Base-by-base conservation (phyloP, 1,140 invertebrate genomes). In the Antheraea mylitta region DNA sequence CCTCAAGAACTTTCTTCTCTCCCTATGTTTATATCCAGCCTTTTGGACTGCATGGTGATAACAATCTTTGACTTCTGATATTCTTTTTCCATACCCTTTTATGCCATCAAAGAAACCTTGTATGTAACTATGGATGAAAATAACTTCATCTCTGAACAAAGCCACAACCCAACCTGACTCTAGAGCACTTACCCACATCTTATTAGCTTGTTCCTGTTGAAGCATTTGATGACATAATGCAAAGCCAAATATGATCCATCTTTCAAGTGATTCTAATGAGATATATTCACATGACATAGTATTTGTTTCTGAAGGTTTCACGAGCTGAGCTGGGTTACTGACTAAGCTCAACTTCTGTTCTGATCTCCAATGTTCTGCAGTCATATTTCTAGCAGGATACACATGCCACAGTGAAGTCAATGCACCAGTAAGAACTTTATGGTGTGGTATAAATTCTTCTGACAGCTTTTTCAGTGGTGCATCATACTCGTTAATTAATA, bases 401-500 rank as follows among this genome's bases (percentile, higher is more conserved):
- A 99, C 95, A 69, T 95, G 94, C 85, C 95, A 96, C 10, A 99
- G 89, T 0, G 98, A 99, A 71, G 96, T 95, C 36, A 99, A 91
- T 13, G 98, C 98, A 82, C 95, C 96, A 38, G 95, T 94, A 11
- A 99, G 85, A 11, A 98, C 89, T 89, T 98, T 97, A 58, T 97
- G 95, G 91, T 99, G 98, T 0, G 98, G 98, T 36, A 98, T 95
- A 93, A 99, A 99, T 90, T 99, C 99, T 92, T 99, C 99, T 0
- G 97, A 96, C 0, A 99, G 93, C 85, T 99, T 99, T 86, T 99
- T 99, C 45, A 99, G 87, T 7, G 99, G 99, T 36, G 95, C 94
- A 91, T 99, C 99, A 92, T 99, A 99, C 83, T 99, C 99, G 78
- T 99, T 95, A 67, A 99, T 99, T 96, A 99, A 96, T 92, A 99